Conservation (phyloP, 2,113 vertebrate species). For the Atractosteus spatula region DNA sequence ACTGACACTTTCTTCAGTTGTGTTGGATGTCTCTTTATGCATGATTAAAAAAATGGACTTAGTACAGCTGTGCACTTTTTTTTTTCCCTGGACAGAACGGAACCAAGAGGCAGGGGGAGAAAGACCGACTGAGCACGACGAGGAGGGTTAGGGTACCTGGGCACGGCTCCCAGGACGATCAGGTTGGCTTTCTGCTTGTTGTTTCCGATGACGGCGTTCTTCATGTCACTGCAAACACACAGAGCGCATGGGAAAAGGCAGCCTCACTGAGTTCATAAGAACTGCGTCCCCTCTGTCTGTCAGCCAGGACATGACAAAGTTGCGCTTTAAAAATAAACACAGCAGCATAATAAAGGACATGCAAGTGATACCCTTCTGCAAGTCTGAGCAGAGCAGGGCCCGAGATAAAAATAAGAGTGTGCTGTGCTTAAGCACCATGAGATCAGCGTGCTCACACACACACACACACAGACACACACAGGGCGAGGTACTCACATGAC, state of each 20-base stretch:
- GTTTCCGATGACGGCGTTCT: constrained; percentile 99
- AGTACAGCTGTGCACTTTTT: no score
- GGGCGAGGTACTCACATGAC: constrained; percentile 87
- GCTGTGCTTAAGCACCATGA: constrained; percentile 24
- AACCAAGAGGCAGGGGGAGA: no score
- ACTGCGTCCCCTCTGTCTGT: not conserved
- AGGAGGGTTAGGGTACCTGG: constrained; percentile 67
- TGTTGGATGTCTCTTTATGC: no score
- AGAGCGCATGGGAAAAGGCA: no score
- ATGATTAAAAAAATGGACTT: no score
- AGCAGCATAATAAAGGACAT: constrained; percentile 50
- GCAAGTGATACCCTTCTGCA: constrained; percentile 19
- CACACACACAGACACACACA: not conserved
- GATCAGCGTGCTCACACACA: constrained; percentile 26
- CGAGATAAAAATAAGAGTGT: constrained; percentile 66
- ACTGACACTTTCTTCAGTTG: no score
- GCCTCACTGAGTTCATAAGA: no score
- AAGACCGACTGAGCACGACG: no score
- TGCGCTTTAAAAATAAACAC: constrained; percentile 22
- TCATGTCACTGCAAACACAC: constrained; percentile 91
- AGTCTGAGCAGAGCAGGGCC: constrained; percentile 56
- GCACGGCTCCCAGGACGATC: constrained; percentile 97
- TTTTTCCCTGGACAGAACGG: no score
- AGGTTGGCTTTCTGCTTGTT: constrained; percentile 99
- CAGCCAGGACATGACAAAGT: not conserved